These are phyloP conservation scores for Dione vanillae DNA, from an alignment of 2,888 invertebrate species.

Conservation along the genomic window DNA sequence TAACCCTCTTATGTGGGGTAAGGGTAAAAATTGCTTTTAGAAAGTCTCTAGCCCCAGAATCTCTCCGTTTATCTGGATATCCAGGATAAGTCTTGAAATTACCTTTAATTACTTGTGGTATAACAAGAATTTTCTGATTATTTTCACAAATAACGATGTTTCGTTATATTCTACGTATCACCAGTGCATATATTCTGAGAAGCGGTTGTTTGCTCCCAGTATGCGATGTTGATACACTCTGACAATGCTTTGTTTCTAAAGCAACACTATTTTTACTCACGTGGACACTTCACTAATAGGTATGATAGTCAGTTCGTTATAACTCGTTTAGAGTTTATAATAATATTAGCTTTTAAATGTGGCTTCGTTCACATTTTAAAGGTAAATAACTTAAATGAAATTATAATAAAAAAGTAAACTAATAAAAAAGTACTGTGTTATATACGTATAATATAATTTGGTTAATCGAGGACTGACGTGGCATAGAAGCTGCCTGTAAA, in stretches of 20 bases:
- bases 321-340: not conserved
- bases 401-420: too few species aligned
- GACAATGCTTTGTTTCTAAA: conserved; percentile 47
- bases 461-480: too few species aligned
- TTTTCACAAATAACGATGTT: conserved; percentile 16
- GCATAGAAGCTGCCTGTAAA: too few species aligned
- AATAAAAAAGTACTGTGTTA: too few species aligned
- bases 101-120: not conserved
- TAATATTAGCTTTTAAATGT: not conserved
- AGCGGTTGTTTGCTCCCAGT: conserved; percentile 58
- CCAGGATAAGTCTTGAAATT: too few species aligned
- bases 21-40: too few species aligned
- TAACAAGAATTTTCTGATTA: conserved; percentile 12
- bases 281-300: conserved; percentile 18
- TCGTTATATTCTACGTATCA: conserved; percentile 39
- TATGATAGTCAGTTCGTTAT: conserved; percentile 1
- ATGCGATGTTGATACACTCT: conserved; percentile 47
- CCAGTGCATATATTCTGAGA: conserved; percentile 52
- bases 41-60: too few species aligned
- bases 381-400: too few species aligned
- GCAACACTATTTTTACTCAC: conserved; percentile 41
- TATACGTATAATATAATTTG: too few species aligned
- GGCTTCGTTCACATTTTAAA: too few species aligned
- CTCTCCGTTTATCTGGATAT: too few species aligned
- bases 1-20: too few species aligned